A percentile compares a stretch with the other conserved stretches of the same genome.
These are phyloP conservation scores for Oncorhynchus kisutch DNA, from an alignment of 2,113 vertebrate genomes.

Conservation along the genomic window DNA sequence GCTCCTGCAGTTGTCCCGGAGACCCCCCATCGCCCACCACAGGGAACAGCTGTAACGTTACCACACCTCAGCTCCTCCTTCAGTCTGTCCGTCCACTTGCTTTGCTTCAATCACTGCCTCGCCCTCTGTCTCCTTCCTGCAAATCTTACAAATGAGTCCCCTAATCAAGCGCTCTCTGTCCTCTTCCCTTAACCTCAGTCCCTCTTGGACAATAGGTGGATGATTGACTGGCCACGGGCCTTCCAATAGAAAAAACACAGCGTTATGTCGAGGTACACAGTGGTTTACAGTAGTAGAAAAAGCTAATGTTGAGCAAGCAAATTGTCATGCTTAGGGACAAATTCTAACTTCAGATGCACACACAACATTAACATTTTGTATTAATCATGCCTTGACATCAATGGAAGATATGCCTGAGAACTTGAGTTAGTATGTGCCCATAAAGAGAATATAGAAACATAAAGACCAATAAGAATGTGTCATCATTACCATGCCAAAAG, in stretches of 20 bases:
- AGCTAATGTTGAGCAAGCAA: neutral
- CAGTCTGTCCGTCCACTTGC: constrained; percentile 39
- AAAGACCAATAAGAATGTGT: neutral
- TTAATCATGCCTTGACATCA: no score
- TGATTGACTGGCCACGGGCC: constrained; percentile 1
- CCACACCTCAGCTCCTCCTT: constrained; percentile 37
- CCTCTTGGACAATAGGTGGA: constrained; percentile 32
- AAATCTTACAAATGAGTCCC: constrained; percentile 44
- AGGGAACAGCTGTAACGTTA: constrained; percentile 69
- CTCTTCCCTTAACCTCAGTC: constrained; percentile 22
- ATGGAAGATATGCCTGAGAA: no score
- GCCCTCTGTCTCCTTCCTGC: constrained; percentile 27
- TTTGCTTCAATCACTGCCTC: neutral
- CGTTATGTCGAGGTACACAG: neutral
- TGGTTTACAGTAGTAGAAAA: neutral
- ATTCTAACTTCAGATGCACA: no score
- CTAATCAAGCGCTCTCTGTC: constrained; percentile 43
- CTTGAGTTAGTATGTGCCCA: no score
- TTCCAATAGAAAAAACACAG: neutral
- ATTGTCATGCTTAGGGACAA: neutral
- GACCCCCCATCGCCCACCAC: constrained; percentile 46
- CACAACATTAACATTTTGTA: no score
- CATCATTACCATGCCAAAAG: neutral
- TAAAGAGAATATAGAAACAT: neutral
- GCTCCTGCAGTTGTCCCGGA: constrained; percentile 61